These are phyloP conservation scores for Felis chaus DNA, from an alignment of 2,113 vertebrate genomes.

Conservation along the genomic window DNA sequence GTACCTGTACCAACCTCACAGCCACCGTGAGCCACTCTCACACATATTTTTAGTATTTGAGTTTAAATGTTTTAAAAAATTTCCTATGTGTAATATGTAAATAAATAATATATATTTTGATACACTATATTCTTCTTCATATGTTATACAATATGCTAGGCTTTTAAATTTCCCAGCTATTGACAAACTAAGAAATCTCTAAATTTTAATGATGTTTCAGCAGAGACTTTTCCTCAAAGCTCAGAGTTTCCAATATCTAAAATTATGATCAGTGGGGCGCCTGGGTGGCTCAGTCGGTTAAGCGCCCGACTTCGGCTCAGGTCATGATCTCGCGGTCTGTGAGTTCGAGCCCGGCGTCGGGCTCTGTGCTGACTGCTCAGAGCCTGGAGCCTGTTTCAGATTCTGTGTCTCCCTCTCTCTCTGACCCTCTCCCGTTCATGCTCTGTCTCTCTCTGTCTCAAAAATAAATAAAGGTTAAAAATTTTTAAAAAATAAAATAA, in stretches of 20 bases:
- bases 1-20: background rate
- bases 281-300: too few relatives aligned
- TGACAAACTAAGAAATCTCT: background rate
- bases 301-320: too few relatives aligned
- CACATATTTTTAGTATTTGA: background rate
- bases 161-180: background rate
- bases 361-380: too few relatives aligned
- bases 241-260: background rate
- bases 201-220: background rate
- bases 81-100: background rate
- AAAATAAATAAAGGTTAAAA: too few relatives aligned
- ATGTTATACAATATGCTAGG: background rate
- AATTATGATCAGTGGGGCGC: background rate
- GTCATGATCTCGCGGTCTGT: too few relatives aligned
- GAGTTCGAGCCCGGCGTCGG: too few relatives aligned
- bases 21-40: background rate
- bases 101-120: background rate
- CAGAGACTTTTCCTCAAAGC: constrained; percentile 11
- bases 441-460: too few relatives aligned
- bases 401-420: too few relatives aligned
- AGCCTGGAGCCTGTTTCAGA: too few relatives aligned
- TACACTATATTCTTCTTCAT: background rate
- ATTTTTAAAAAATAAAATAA: too few relatives aligned
- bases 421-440: too few relatives aligned
- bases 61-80: background rate